These are phyloP conservation scores for Lasioglossum calceatum DNA, from an alignment of 2,888 invertebrate species.

Conservation along the genomic window DNA sequence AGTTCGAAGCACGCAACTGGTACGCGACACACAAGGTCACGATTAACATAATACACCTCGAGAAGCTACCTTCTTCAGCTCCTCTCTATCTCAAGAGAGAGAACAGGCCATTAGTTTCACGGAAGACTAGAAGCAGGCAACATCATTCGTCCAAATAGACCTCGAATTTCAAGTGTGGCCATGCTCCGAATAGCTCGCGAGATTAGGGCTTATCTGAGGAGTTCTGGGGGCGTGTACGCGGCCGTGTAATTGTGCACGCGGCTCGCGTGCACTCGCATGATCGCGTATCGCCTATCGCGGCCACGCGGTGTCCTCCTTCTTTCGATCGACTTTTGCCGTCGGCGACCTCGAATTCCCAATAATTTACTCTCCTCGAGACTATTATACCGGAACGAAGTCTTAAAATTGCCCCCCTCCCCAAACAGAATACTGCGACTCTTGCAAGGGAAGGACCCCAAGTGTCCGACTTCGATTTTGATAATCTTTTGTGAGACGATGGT, in stretches of 20 bases:
- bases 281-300: constrained; percentile 49
- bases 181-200: constrained; percentile 53
- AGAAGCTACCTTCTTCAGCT: neutral
- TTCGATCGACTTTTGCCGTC: constrained; percentile 37
- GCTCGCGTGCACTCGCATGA: constrained; percentile 29
- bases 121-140: constrained; percentile 10
- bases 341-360: neutral
- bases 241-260: constrained; percentile 44
- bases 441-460: too few relatives aligned
- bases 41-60: constrained; percentile 43
- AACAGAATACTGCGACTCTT: too few relatives aligned
- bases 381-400: neutral
- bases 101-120: neutral
- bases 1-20: constrained; percentile 18
- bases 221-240: constrained; percentile 54
- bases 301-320: constrained; percentile 33
- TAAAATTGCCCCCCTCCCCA: neutral
- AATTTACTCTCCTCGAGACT: neutral
- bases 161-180: constrained; percentile 50
- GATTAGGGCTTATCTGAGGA: constrained; percentile 56
- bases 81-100: neutral
- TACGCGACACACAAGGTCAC: constrained; percentile 32
- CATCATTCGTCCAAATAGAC: constrained; percentile 8
- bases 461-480: too few relatives aligned
- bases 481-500: too few relatives aligned